Conservation (phyloP, 1,140 invertebrate genomes). For the Achroia grisella region DNA sequence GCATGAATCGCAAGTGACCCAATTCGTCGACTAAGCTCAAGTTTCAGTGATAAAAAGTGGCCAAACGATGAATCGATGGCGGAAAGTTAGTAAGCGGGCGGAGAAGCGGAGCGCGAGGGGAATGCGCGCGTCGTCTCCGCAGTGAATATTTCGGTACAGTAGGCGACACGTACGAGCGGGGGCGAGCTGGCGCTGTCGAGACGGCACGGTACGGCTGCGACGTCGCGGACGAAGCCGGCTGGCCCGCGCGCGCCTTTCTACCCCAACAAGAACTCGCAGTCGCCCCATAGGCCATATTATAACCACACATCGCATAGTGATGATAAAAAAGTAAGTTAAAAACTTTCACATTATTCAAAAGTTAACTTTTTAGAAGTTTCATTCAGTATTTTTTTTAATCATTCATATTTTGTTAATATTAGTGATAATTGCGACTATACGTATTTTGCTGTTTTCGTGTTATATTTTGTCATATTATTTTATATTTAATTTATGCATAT, state of each 20-base stretch:
- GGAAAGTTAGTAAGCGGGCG: conserved; percentile 10
- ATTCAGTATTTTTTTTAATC: too few relatives aligned
- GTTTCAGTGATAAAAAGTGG: conserved; percentile 21
- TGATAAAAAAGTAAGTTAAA: conserved; percentile 4
- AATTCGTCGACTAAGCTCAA: conserved; percentile 13
- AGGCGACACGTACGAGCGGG: background rate
- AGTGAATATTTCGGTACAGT: conserved; percentile 11
- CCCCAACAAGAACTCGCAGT: background rate
- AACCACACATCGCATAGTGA: background rate
- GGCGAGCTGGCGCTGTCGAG: background rate
- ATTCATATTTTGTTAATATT: too few relatives aligned
- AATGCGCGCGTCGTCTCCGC: conserved; percentile 23
- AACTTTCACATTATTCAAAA: background rate
- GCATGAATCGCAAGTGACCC: conserved; percentile 13
- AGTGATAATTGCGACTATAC: too few relatives aligned
- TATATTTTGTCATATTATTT: too few relatives aligned
- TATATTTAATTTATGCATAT: too few relatives aligned
- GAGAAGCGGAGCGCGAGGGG: conserved; percentile 7
- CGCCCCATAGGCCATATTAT: background rate
- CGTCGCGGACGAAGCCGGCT: background rate
- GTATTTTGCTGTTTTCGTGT: too few relatives aligned
- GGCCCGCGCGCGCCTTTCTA: background rate
- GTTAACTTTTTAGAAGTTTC: background rate
- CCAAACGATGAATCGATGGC: conserved; percentile 26
- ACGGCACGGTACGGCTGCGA: background rate